These are phyloP conservation scores for Oxyscelio sp. DNA, from an alignment of 2,888 invertebrate species.

Conservation along the genomic window DNA sequence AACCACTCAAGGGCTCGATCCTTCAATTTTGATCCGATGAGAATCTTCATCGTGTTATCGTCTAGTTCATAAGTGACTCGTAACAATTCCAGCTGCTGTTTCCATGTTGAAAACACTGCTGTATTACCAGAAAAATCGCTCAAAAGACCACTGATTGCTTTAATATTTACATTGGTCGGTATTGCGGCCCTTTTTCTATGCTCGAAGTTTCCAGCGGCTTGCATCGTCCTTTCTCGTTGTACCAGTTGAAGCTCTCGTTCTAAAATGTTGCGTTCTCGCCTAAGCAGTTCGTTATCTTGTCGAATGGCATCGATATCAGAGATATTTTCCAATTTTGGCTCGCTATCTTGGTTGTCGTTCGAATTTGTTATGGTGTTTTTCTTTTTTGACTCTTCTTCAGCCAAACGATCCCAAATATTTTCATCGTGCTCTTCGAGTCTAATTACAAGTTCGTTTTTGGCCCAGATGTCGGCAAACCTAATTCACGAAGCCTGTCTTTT, in stretches of 20 bases:
- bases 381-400: too few species aligned
- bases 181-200: not conserved
- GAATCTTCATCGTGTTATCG: slow-evolving; percentile 48
- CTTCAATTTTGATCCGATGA: slow-evolving; percentile 66
- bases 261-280: not conserved
- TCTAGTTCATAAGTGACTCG: slow-evolving; percentile 41
- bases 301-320: not conserved
- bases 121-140: slow-evolving; percentile 54
- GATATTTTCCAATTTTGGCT: too few species aligned
- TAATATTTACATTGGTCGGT: slow-evolving; percentile 1
- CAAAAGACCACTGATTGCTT: slow-evolving; percentile 41
- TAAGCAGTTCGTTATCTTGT: not conserved
- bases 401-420: too few species aligned
- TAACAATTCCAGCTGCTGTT: slow-evolving; percentile 53
- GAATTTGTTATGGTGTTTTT: too few species aligned
- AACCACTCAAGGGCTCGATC: slow-evolving; percentile 72
- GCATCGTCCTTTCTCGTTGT: not conserved
- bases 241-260: not conserved
- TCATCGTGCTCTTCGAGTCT: too few species aligned
- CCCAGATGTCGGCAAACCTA: too few species aligned
- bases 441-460: too few species aligned
- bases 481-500: too few species aligned
- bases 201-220: not conserved
- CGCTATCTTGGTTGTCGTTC: too few species aligned
- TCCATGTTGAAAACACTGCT: slow-evolving; percentile 45